Base-by-base conservation (phyloP, 1,140 invertebrate genomes). In the Coboldia fuscipes region DNA sequence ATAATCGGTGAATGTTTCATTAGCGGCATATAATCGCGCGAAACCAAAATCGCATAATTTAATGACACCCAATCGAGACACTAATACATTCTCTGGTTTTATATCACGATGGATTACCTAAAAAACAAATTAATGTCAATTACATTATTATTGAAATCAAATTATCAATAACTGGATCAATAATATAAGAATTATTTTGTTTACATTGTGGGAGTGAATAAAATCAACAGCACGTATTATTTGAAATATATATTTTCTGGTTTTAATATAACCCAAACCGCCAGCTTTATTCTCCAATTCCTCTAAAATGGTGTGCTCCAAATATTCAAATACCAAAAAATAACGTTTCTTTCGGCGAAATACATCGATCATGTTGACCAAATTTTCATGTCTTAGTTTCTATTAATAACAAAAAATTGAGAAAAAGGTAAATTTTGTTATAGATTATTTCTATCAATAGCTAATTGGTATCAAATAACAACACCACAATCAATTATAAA, bases 11-110 rank as follows among this genome's bases (percentile, higher is more conserved):
- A 72, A 79, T 1, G 68, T 66, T 42, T 80, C 75, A 1, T 69
- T 62, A 0, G 66, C 62, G 1, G 62, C 62, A 17, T 74, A 48
- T 10, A 73, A 58, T 23, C 83, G 57, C 1, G 83, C 82, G 53
- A 89, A 88, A 2, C 83, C 83, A 47, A 89, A 83, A 57, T 89
- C 83, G 54, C 83, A 88, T 4, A 89, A 57, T 56, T 90, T 89
- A 4, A 89, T 71, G 2, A 88, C 70, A 0, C 82, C 81, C 21
- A 65, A 60, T 34, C 70, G 67, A 16, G 80, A 84, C 0, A 89
- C 73, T 17, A 89, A 56, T 10, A 30, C 71, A 48, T 92, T 92
- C 51, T 89, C 84, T n/a, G 84, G 83, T 48, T 92, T 92, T 7
- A 89, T 68, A 52, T 89, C 85, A 19, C 85, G 61, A 51, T 92